Conservation (phyloP, 2,797 vertebrate species). For the Siniperca undulata region DNA sequence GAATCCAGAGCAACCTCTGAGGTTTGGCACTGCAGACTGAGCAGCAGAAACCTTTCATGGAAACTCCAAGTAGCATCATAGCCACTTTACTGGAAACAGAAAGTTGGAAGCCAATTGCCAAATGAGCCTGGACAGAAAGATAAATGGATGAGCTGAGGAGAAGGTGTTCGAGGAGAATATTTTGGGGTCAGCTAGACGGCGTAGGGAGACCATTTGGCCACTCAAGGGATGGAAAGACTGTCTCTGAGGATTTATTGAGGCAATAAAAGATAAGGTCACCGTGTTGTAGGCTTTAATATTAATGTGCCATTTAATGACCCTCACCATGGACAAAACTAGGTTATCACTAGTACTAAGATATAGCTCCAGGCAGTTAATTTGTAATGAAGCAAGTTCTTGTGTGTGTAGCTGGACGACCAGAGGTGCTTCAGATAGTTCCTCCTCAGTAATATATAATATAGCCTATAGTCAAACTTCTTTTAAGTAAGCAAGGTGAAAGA, state of each 20-base stretch:
- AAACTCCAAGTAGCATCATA: constrained; percentile 35
- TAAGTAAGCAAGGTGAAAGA: constrained; percentile 30
- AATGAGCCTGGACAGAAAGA: constrained; percentile 65
- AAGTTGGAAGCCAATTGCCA: constrained; percentile 31
- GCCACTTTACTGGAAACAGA: constrained; percentile 33
- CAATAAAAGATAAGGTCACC: constrained; percentile 86
- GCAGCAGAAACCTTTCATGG: constrained; percentile 29
- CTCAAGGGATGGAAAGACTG: constrained; percentile 64
- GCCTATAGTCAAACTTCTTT: constrained; percentile 28
- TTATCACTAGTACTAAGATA: constrained; percentile 66
- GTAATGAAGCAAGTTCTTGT: constrained; percentile 39
- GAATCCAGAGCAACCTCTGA: constrained; percentile 27
- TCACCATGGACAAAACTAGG: constrained; percentile 70
- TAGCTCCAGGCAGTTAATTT: constrained; percentile 64
- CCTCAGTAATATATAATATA: constrained; percentile 21
- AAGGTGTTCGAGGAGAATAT: constrained; percentile 55
- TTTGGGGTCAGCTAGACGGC: constrained; percentile 44
- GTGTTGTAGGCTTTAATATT: constrained; percentile 83
- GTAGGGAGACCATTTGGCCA: constrained; percentile 67
- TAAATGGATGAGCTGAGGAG: constrained; percentile 55
- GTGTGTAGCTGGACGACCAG: constrained; percentile 40
- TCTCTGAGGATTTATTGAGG: constrained; percentile 77
- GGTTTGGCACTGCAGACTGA: constrained; percentile 30
- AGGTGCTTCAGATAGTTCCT: constrained; percentile 16
- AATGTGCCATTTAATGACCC: constrained; percentile 83